phyloP scores from a whole-genome alignment of 2,113 vertebrate genomes.

The Rhinolophus ferrumequinum region DNA sequence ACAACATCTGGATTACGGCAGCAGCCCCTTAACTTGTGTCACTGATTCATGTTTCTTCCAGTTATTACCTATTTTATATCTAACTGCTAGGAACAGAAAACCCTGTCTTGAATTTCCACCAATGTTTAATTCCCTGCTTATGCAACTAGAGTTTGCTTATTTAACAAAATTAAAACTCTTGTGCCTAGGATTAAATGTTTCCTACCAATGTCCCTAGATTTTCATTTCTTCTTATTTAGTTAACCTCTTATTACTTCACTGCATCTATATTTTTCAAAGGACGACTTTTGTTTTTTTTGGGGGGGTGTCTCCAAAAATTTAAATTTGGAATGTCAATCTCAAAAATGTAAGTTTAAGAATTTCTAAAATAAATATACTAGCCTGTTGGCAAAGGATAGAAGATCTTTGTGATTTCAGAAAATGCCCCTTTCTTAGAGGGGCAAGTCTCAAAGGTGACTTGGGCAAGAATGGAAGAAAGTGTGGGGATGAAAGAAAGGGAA shows the following conservation, averaged over 20 bases:
- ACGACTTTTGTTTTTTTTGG: neutral
- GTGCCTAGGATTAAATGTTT: neutral
- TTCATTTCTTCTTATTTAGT: neutral
- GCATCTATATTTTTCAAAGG: neutral
- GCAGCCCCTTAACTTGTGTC: neutral
- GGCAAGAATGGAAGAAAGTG: neutral
- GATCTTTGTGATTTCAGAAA: neutral
- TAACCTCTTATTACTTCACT: neutral
- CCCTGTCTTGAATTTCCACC: neutral
- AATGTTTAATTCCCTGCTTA: neutral
- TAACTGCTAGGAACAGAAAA: neutral
- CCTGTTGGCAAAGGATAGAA: neutral
- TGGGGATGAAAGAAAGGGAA: too few relatives aligned
- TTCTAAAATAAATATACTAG: neutral
- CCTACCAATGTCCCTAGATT: neutral
- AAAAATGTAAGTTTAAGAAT: slow-evolving; percentile 7
- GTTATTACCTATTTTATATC: slow-evolving; percentile 27
- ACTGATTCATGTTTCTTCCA: slow-evolving; percentile 1
- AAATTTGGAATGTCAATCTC: neutral
- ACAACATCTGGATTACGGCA: slow-evolving; percentile 47
- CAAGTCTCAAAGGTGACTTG: neutral
- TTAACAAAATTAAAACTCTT: neutral
- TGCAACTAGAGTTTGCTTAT: neutral
- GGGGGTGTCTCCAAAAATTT: neutral
- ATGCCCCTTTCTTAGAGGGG: neutral